Evolutionary conservation across 2,113 vertebrate species (phyloP), one percentile per base, ranked within the genome.

Genomic region (Typhlomys cinereus): DNA sequence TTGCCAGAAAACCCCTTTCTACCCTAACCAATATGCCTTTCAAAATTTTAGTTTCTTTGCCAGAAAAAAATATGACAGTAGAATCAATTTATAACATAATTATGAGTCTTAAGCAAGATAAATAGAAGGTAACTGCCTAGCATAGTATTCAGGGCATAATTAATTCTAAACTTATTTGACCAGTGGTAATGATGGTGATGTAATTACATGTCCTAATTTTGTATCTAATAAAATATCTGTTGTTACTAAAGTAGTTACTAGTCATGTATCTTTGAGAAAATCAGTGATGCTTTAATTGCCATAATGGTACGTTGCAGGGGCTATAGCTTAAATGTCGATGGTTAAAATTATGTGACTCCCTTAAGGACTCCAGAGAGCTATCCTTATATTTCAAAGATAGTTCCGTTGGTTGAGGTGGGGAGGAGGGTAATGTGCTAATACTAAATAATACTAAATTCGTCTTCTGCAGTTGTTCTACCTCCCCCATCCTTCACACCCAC

Each of bases 41-140:
- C 36, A 66, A 89, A 83, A 79, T 61, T 70, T 91, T 82, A 36
- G 23, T 82, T 85, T 88, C 34, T 93, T 79, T 79, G 48, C 84
- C 61, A 91, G 73, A 83, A 79, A 83, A 79, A 86, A 86, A 54
- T 7, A 34, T 34, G 64, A 18, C 36, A 12, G 61, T 88, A 27
- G 23, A 54, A 66, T 66, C 21, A 41, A 34, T 29, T 89, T 69
- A 18, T 54, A 50, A 87, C 31, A 15, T 87, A 50, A 79, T 70
- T 41, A n/a, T 66, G 39, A 36, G 31, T 9, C 64, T 89, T 84
- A 83, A 82, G 54, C 59, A 74, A 12, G 2, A 36, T 78, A 76
- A 25, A n/a, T n/a, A n/a, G 12, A 61, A 1, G 92, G 2, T 39
- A 64, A n/a, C 39, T 52, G 31, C 31, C 83, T 87, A 89, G 25